Evolutionary conservation across 2,888 invertebrate genomes (phyloP).

Genomic region (Nomada lathburiana): DNA sequence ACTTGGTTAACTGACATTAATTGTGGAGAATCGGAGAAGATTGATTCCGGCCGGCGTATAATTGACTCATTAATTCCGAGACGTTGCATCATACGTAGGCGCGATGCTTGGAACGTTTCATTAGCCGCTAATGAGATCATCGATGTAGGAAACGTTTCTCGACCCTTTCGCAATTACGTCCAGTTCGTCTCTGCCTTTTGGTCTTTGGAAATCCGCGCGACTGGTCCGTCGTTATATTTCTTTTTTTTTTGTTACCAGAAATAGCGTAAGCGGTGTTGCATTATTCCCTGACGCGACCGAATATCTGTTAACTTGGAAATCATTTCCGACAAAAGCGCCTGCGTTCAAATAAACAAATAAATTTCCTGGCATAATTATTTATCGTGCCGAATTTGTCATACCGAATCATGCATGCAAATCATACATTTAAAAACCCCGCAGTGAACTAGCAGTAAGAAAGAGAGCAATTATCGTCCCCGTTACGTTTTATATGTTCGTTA

Average conservation of each 20-base stretch:
- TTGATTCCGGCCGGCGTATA: constrained; percentile 64
- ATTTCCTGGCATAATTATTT: too few relatives aligned
- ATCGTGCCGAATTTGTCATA: too few relatives aligned
- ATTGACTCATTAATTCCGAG: constrained; percentile 71
- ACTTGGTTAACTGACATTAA: constrained; percentile 67
- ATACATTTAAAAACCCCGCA: too few relatives aligned
- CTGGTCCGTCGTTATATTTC: background rate
- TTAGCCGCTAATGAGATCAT: constrained; percentile 67
- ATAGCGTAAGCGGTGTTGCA: background rate
- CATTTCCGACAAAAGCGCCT: too few relatives aligned
- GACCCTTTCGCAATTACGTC: constrained; percentile 19
- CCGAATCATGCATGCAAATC: too few relatives aligned
- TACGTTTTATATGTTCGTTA: too few relatives aligned
- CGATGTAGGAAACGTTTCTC: constrained; percentile 39
- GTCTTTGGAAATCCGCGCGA: background rate
- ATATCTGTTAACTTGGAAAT: too few relatives aligned
- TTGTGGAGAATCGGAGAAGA: constrained; percentile 67
- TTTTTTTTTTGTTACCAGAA: constrained; percentile 3
- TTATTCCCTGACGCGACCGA: background rate
- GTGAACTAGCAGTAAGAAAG: too few relatives aligned
- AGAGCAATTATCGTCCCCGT: too few relatives aligned
- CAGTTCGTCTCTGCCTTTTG: background rate
- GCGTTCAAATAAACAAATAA: too few relatives aligned
- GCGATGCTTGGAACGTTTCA: constrained; percentile 60
- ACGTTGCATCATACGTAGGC: constrained; percentile 64